phyloP scores from a whole-genome alignment of 2,797 vertebrate species.

The Melopsittacus undulatus region DNA sequence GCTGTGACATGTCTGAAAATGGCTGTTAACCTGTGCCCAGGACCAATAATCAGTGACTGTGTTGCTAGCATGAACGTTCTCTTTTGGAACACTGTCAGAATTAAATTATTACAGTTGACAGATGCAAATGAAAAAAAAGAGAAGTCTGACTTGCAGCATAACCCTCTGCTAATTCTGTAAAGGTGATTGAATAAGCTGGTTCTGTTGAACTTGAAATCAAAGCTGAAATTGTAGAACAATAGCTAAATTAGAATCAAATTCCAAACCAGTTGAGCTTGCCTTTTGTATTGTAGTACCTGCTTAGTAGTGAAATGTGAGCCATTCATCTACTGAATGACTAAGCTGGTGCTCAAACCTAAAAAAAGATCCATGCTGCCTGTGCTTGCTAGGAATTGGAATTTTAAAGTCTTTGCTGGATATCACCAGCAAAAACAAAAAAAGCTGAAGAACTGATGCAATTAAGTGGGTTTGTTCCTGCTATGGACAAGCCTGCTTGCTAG shows the following conservation, averaged over 20 bases:
- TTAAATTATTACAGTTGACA: neutral
- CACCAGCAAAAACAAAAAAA: neutral
- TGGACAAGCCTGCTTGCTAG: neutral
- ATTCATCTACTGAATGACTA: constrained; percentile 52
- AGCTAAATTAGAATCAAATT: constrained; percentile 42
- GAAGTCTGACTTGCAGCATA: neutral
- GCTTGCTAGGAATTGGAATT: neutral
- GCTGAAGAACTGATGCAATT: neutral
- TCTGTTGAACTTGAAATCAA: constrained; percentile 37
- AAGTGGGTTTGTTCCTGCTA: neutral
- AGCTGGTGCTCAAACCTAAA: constrained; percentile 25
- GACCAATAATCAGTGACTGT: neutral
- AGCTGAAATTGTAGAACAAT: constrained; percentile 40
- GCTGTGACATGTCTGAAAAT: neutral
- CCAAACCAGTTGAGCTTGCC: constrained; percentile 59
- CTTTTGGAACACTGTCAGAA: neutral
- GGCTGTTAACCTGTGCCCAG: neutral
- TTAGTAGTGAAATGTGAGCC: constrained; percentile 54
- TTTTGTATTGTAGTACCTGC: constrained; percentile 60
- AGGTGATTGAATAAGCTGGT: neutral
- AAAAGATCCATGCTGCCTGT: neutral
- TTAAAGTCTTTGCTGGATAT: neutral
- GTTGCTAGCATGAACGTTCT: neutral
- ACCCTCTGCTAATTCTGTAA: neutral
- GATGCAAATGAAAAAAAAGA: neutral